Evolutionary conservation across 1,140 invertebrate genomes (phyloP).

Genomic region (Zelostemma sp.): DNA sequence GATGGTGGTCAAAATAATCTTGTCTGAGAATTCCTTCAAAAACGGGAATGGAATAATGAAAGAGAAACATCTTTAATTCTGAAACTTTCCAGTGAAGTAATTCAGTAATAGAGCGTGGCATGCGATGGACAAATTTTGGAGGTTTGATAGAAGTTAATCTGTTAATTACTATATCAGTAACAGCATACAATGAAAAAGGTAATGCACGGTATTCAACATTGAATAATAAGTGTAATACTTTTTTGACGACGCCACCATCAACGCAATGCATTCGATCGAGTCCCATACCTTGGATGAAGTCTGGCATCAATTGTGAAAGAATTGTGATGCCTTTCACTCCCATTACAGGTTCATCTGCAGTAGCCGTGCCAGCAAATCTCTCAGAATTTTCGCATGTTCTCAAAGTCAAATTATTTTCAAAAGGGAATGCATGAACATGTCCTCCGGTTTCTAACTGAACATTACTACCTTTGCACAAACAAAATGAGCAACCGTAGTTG

Average conservation of each 20-base stretch:
- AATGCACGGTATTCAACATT: slow-evolving; percentile 1
- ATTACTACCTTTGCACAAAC: slow-evolving; percentile 13
- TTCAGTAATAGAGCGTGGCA: slow-evolving; percentile 8
- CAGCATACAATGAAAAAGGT: slow-evolving; percentile 18
- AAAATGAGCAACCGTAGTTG: slow-evolving; percentile 21
- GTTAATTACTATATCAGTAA: slow-evolving; percentile 11
- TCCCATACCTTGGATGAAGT: slow-evolving; percentile 17
- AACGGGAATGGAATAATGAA: slow-evolving; percentile 15
- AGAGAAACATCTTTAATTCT: slow-evolving; percentile 12
- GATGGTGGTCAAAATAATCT: neutral
- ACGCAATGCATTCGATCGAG: slow-evolving; percentile 28
- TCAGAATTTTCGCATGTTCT: slow-evolving; percentile 5
- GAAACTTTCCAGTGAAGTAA: slow-evolving; percentile 15
- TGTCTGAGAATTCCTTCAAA: slow-evolving; percentile 4
- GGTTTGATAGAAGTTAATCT: slow-evolving; percentile 13
- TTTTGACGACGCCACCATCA: slow-evolving; percentile 25
- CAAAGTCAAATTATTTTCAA: slow-evolving; percentile 10
- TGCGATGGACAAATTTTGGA: slow-evolving; percentile 18
- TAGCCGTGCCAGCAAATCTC: slow-evolving; percentile 6
- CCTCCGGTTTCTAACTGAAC: neutral
- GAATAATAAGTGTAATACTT: slow-evolving; percentile 8
- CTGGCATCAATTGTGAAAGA: slow-evolving; percentile 17
- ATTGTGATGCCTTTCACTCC: slow-evolving; percentile 11
- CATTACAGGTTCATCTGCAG: slow-evolving; percentile 12
- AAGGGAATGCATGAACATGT: slow-evolving; percentile 13